Base-by-base conservation (phyloP, 2,797 vertebrate genomes). In the Coluber constrictor region DNA sequence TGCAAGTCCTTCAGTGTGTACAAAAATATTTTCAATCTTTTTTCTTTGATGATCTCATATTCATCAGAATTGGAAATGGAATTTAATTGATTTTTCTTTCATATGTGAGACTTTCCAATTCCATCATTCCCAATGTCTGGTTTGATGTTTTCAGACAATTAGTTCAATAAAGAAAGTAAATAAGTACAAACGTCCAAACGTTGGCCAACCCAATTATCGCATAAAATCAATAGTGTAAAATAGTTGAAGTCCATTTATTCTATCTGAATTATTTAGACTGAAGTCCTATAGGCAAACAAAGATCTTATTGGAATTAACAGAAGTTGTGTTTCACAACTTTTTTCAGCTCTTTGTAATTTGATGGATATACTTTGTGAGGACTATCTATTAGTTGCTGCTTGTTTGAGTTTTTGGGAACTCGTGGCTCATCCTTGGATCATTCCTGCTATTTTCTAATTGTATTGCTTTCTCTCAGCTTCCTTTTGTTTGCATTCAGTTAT, bases 241-340 rank as follows among this genome's bases (percentile, higher is more conserved):
- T 93, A 93, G 27, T 60, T 93, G 70, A n/a, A 93, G 57, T 93
- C 56, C 70, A 89, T 91, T 70, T 43, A 56, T 51, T 93, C 47
- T 18, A 47, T 6, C 56, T 91, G 91, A 93, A 91, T 93, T 66
- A 59, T 93, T 93, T 91, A 89, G 70, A 91, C 47, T 89, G 93
- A 66, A 89, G 32, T 63, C 29, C 43, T 89, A 83, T 91, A 89
- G 90, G 57, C 70, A 91, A 87, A 89, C 27, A 57, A 91, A 91
- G 56, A 54, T 91, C 90, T 54, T 55, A 16, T 66, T 86, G 66
- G 59, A 91, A 89, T 93, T 91, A 93, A 55, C 1, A 70, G 27
- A 37, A 89, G 20, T 74, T 74, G 70, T 83, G 8, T 47, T 37
- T 74, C 13, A 18, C 16, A 83, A 23, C 4, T 47, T 43, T 43